phyloP scores from a whole-genome alignment of 1,140 invertebrate genomes.

The Monomorium pharaonis region DNA sequence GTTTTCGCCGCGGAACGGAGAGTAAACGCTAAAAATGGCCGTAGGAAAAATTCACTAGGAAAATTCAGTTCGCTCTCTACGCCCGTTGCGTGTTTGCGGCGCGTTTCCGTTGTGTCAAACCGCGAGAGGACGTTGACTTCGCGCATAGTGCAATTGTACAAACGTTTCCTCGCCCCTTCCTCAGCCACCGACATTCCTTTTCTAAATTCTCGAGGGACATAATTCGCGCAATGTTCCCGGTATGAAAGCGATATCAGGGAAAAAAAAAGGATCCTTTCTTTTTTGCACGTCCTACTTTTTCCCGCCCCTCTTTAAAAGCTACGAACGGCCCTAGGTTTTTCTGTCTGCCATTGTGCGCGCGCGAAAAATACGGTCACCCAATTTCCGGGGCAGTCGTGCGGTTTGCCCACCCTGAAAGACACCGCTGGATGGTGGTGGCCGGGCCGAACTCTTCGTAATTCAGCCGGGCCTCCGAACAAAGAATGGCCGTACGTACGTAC shows the following conservation, averaged over 20 bases:
- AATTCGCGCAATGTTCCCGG: background rate
- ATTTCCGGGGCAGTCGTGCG: constrained; percentile 14
- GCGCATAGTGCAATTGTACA: background rate
- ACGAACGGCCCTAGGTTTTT: background rate
- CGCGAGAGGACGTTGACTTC: constrained; percentile 17
- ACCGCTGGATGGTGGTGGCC: background rate
- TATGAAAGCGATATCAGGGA: background rate
- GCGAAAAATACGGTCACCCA: constrained; percentile 15
- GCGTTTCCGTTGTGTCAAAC: constrained; percentile 16
- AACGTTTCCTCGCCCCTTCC: too few species aligned
- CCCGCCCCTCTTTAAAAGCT: background rate
- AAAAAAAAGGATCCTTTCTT: background rate
- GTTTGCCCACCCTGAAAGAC: constrained; percentile 16
- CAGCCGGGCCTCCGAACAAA: constrained; percentile 30
- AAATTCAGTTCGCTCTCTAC: constrained; percentile 33
- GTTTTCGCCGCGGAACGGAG: constrained; percentile 34
- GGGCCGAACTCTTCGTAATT: constrained; percentile 31
- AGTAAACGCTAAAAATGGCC: constrained; percentile 50
- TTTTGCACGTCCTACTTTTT: background rate
- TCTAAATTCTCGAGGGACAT: background rate
- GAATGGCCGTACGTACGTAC: constrained; percentile 34
- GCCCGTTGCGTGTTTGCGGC: background rate
- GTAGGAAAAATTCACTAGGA: constrained; percentile 46
- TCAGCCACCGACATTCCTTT: too few species aligned
- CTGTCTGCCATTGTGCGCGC: background rate